phyloP scores from a whole-genome alignment of 35 echinoderm and acorn worm species.

The Heliocidaris tuberculata region DNA sequence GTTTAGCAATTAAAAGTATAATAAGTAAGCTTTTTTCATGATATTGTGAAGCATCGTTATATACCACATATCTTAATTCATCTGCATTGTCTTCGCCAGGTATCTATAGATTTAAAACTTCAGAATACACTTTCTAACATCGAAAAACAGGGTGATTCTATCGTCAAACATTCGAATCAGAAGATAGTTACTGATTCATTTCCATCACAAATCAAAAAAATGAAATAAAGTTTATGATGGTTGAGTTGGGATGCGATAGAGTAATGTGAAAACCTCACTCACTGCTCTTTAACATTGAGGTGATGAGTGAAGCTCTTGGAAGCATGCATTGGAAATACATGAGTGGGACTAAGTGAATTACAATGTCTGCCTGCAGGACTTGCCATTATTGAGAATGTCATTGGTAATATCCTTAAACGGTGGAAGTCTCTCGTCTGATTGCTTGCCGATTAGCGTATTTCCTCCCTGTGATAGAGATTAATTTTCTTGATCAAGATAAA shows the following conservation, averaged over 20 bases:
- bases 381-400: constrained; percentile 30
- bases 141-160: no score
- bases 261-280: not conserved
- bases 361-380: not conserved
- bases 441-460: not conserved
- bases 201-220: not conserved
- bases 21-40: no score
- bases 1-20: no score
- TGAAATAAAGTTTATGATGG: not conserved
- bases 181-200: not conserved
- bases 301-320: not conserved
- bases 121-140: no score
- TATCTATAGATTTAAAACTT: no score
- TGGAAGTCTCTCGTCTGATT: not conserved
- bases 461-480: not conserved
- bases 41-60: no score
- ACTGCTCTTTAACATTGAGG: not conserved
- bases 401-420: constrained; percentile 33
- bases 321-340: not conserved
- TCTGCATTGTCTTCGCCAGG: no score
- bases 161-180: not conserved
- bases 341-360: constrained; percentile 20
- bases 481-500: not conserved
- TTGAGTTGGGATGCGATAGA: not conserved
- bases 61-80: no score